These are phyloP conservation scores for Myrmecophaga tridactyla DNA, from an alignment of 2,113 vertebrate genomes.

Conservation along the genomic window DNA sequence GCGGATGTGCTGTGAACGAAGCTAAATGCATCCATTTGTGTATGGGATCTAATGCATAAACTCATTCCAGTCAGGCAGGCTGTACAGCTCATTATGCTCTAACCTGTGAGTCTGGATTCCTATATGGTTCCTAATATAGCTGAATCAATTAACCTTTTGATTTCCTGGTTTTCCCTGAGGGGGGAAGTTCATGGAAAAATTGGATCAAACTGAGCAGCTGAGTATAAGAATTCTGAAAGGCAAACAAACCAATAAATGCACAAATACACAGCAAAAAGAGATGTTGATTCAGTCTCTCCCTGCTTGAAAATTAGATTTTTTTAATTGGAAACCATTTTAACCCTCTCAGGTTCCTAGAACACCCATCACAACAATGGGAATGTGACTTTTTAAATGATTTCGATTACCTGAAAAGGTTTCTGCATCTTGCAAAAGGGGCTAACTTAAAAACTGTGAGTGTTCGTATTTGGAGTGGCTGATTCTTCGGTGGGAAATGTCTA, in stretches of 20 bases:
- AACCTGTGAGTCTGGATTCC: conserved; percentile 64
- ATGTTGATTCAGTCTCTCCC: not conserved
- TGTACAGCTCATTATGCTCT: conserved; percentile 66
- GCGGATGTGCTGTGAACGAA: conserved; percentile 73
- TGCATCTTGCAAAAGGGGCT: not conserved
- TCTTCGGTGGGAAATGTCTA: conserved; percentile 26
- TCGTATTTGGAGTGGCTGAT: conserved; percentile 9
- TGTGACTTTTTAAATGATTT: conserved; percentile 8
- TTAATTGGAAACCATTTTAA: not conserved
- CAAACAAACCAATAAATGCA: not conserved
- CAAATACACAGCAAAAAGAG: not conserved
- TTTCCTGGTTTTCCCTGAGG: conserved; percentile 55
- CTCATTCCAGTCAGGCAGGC: conserved; percentile 72
- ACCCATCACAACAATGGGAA: not conserved
- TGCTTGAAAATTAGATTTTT: conserved; percentile 14
- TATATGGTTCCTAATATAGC: conserved; percentile 44
- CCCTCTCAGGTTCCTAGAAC: not conserved
- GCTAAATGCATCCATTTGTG: conserved; percentile 78
- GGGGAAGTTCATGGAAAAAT: conserved; percentile 58
- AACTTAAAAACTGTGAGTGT: conserved; percentile 11
- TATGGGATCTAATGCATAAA: conserved; percentile 76
- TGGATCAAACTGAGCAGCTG: conserved; percentile 47
- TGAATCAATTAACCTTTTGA: conserved; percentile 68
- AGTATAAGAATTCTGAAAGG: conserved; percentile 44
- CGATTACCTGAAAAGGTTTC: conserved; percentile 34